These are phyloP conservation scores for Notoglanidium macrostoma DNA, from an alignment of 2,797 vertebrate genomes.

Conservation along the genomic window DNA sequence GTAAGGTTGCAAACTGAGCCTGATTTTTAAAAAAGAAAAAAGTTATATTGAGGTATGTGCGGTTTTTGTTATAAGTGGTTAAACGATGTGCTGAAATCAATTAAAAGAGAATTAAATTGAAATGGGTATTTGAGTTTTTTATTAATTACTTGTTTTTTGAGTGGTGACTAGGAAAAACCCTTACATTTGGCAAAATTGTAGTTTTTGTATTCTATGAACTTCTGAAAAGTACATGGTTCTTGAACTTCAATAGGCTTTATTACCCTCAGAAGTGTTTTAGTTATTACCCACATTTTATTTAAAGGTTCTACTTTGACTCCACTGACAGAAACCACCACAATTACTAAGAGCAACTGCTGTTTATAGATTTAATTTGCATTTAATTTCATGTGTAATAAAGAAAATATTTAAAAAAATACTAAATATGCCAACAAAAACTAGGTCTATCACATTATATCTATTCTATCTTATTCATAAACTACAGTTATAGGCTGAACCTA, in stretches of 20 bases:
- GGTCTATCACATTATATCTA: background rate
- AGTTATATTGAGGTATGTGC: slow-evolving; percentile 73
- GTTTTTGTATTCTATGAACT: background rate
- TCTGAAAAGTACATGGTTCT: background rate
- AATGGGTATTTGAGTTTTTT: slow-evolving; percentile 34
- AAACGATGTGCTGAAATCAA: slow-evolving; percentile 84
- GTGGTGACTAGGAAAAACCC: background rate
- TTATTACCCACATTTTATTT: background rate
- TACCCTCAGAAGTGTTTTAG: background rate
- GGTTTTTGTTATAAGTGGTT: slow-evolving; percentile 89
- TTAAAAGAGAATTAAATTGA: slow-evolving; percentile 83
- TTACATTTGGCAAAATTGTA: background rate
- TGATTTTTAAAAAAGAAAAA: slow-evolving; percentile 64
- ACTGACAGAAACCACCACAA: background rate
- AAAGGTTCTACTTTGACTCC: background rate
- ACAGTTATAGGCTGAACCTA: background rate
- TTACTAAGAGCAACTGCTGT: no score
- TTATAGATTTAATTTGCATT: background rate
- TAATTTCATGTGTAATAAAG: background rate
- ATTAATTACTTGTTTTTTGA: slow-evolving; percentile 36
- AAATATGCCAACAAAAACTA: background rate
- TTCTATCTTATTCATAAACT: background rate
- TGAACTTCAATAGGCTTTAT: background rate
- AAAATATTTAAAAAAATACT: background rate
- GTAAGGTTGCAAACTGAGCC: slow-evolving; percentile 99